Evolutionary conservation across 2,888 invertebrate species (phyloP).

Genomic region (Ernsta delagoae): DNA sequence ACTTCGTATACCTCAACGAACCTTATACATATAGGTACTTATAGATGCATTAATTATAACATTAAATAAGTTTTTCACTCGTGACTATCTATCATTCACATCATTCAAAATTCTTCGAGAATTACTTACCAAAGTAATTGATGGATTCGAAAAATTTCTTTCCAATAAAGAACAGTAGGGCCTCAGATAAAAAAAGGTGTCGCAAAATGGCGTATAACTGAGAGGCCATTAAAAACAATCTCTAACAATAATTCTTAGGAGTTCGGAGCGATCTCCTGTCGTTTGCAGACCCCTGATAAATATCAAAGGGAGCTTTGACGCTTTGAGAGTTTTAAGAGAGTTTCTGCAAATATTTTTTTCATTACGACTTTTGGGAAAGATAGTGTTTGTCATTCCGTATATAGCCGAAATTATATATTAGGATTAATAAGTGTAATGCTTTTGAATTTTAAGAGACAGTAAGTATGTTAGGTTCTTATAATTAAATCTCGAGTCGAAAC

Average conservation of each 20-base stretch:
- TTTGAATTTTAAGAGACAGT: too few species aligned
- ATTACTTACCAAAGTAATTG: neutral
- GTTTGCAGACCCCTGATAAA: conserved; percentile 47
- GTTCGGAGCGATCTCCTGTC: conserved; percentile 53
- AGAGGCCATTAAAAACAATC: conserved; percentile 74
- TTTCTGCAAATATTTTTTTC: neutral
- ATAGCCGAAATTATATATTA: too few species aligned
- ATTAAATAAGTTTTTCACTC: too few species aligned
- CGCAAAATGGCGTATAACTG: conserved; percentile 50
- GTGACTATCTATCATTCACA: too few species aligned
- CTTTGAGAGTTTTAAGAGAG: conserved; percentile 10
- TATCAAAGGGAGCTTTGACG: conserved; percentile 32
- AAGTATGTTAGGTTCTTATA: too few species aligned
- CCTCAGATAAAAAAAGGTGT: conserved; percentile 41
- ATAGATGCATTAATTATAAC: too few species aligned
- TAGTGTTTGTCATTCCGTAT: too few species aligned
- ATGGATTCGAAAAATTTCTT: neutral
- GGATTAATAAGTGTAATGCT: too few species aligned
- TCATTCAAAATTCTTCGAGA: too few species aligned
- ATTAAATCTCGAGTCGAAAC: too few species aligned
- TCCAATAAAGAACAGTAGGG: conserved; percentile 39
- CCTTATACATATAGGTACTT: too few species aligned
- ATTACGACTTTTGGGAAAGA: neutral
- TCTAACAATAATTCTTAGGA: conserved; percentile 59
- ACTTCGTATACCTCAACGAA: too few species aligned